Percentiles rank a stretch among this genome's conserved stretches.
Evolutionary conservation across 2,888 invertebrate species (phyloP).

Genomic region (Drosophila prostipennis): DNA sequence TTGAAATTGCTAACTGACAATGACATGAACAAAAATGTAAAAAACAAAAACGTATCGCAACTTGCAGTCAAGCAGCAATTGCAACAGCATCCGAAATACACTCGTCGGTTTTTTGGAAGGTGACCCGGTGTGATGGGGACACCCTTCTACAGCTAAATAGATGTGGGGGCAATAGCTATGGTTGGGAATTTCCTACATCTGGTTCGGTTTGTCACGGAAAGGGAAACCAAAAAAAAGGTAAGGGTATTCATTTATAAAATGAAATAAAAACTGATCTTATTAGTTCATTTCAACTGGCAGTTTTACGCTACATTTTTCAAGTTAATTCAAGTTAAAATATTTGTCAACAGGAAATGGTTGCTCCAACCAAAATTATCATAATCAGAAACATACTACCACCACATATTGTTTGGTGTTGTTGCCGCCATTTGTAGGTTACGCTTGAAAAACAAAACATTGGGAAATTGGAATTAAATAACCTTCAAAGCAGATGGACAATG

Average conservation of each 20-base stretch:
- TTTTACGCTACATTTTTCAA: background rate
- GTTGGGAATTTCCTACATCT: background rate
- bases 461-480: background rate
- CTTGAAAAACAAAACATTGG: background rate
- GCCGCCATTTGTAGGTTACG: background rate
- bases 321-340: background rate
- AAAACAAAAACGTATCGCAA: background rate
- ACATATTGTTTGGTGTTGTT: background rate
- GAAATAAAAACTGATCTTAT: no score
- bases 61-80: background rate
- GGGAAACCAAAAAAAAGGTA: background rate
- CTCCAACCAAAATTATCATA: background rate
- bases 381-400: background rate
- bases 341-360: background rate
- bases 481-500: background rate
- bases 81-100: constrained; percentile 2
- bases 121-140: background rate
- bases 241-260: no score
- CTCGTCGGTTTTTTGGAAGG: constrained; percentile 1
- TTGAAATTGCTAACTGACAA: constrained; percentile 1
- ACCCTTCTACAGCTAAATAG: background rate
- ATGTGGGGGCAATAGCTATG: background rate
- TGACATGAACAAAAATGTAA: background rate
- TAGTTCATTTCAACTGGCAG: background rate
- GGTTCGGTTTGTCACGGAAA: background rate